Evolutionary conservation across 2,888 invertebrate genomes (phyloP).

Genomic region (Pristionchus japonicus): DNA sequence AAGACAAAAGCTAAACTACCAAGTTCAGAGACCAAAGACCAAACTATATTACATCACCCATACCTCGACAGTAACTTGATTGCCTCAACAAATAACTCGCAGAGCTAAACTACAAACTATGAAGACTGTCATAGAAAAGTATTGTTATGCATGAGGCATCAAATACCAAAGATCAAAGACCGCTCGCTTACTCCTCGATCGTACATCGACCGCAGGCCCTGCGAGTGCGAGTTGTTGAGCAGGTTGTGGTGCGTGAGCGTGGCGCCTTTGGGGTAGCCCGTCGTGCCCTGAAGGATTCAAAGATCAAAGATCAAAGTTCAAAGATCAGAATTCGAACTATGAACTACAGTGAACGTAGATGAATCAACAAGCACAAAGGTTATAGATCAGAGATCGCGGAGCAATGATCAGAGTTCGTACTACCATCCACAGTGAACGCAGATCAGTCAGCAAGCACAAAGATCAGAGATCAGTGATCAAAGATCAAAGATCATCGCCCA

Average conservation of each 20-base stretch:
- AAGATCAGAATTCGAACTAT: not conserved
- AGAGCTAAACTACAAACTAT: not conserved
- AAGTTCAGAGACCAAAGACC: not conserved
- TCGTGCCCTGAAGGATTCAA: conserved; percentile 81
- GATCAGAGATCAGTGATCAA: conserved; percentile 44
- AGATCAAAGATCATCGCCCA: conserved; percentile 22
- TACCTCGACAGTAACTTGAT: too few relatives aligned
- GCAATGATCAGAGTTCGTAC: conserved; percentile 1
- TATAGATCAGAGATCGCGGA: conserved; percentile 39
- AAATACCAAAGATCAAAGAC: not conserved
- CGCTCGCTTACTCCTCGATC: conserved; percentile 53
- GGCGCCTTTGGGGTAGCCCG: conserved; percentile 85
- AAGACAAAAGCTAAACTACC: not conserved
- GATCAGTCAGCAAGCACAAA: not conserved
- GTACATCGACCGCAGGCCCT: conserved; percentile 79
- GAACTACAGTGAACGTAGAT: too few relatives aligned
- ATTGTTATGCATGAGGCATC: too few relatives aligned
- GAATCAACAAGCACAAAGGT: too few relatives aligned
- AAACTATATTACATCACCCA: too few relatives aligned
- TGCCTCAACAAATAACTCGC: too few relatives aligned
- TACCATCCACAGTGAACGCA: conserved; percentile 45
- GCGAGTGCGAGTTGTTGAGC: conserved; percentile 84
- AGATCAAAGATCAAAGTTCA: conserved; percentile 30
- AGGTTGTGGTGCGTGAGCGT: conserved; percentile 81
- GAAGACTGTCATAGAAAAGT: not conserved